phyloP scores from a whole-genome alignment of 1,140 invertebrate species.

The Apis florea region DNA sequence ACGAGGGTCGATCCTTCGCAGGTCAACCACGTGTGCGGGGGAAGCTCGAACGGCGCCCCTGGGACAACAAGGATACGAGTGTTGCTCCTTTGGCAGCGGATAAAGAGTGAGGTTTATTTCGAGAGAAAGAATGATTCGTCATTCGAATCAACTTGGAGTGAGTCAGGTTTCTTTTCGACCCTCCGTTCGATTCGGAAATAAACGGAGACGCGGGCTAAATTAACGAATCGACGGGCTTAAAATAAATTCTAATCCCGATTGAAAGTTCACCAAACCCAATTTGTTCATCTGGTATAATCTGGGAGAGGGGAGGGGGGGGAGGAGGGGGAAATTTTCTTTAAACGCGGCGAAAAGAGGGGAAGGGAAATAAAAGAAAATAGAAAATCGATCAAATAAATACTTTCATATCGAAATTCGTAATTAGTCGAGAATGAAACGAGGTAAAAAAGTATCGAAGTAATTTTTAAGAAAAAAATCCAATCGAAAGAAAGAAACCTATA shows the following conservation, averaged over 20 bases:
- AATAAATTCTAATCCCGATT: neutral
- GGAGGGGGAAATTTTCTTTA: too few species aligned
- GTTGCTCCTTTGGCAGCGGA: neutral
- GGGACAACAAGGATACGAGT: neutral
- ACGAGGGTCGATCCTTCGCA: neutral
- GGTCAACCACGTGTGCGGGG: slow-evolving; percentile 21
- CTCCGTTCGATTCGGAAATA: neutral
- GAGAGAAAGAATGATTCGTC: slow-evolving; percentile 13
- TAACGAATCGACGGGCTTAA: neutral
- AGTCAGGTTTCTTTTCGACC: slow-evolving; percentile 4
- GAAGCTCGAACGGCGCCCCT: neutral
- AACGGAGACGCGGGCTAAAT: slow-evolving; percentile 4
- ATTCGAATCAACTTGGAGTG: neutral
- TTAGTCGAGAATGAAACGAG: too few species aligned
- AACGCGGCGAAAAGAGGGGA: too few species aligned
- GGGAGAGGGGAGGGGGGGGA: too few species aligned
- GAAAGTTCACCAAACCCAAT: too few species aligned
- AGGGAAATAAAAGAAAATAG: too few species aligned
- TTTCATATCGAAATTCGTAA: too few species aligned
- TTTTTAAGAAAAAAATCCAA: too few species aligned
- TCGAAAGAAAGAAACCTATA: too few species aligned
- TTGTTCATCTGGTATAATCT: too few species aligned
- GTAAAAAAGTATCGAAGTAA: too few species aligned
- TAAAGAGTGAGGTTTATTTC: slow-evolving; percentile 8
- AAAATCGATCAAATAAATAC: too few species aligned